These are phyloP conservation scores for Spea bombifrons DNA, from an alignment of 2,113 vertebrate species.

Conservation along the genomic window DNA sequence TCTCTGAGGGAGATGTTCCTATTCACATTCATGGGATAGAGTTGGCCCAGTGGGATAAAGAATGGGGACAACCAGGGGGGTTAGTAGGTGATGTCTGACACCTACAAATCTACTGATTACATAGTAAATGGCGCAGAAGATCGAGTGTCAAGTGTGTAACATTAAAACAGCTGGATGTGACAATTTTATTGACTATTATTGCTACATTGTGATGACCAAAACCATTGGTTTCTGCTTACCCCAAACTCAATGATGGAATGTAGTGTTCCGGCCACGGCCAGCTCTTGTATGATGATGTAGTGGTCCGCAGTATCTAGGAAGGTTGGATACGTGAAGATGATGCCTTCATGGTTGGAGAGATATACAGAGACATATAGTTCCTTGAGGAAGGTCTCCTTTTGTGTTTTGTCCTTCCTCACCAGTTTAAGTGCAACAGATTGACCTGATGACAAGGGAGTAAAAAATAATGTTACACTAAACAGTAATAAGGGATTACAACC, in stretches of 20 bases:
- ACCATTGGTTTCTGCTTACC: neutral
- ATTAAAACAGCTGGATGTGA: too few relatives aligned
- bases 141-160: too few relatives aligned
- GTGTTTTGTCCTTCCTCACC: constrained; percentile 82
- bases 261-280: neutral
- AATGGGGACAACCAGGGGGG: too few relatives aligned
- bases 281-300: neutral
- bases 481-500: too few relatives aligned
- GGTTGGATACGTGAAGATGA: constrained; percentile 45
- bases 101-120: too few relatives aligned
- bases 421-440: constrained; percentile 89
- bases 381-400: constrained; percentile 80
- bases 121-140: too few relatives aligned
- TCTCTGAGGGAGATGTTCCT: too few relatives aligned
- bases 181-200: too few relatives aligned
- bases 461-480: neutral
- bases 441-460: constrained; percentile 59
- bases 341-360: constrained; percentile 78
- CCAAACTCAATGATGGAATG: neutral
- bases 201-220: too few relatives aligned
- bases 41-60: too few relatives aligned
- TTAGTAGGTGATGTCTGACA: too few relatives aligned
- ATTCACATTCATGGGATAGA: too few relatives aligned
- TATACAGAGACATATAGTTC: constrained; percentile 87
- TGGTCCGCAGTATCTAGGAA: neutral